Evolutionary conservation across 2,113 vertebrate species (phyloP), one percentile per base, ranked within the genome.

Genomic region (Mugil cephalus): DNA sequence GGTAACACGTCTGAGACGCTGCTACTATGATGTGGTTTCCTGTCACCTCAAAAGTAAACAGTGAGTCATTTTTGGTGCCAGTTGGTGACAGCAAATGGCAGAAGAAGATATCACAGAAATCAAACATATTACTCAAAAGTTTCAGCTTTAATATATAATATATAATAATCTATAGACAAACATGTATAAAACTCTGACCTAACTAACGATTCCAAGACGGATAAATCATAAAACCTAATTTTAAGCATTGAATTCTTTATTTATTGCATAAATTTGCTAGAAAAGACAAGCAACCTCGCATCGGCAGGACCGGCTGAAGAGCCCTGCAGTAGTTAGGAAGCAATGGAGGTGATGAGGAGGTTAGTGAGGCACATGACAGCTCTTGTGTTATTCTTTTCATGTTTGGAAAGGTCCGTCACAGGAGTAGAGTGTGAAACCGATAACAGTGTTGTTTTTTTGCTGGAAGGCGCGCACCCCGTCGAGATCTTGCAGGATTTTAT

Each of bases 351-450:
- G 19, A 40, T 43, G 51, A 65, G 56, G 63, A 77, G 51, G 77
- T 83, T 48, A 65, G 18, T 6, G 1, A 52, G 61, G 45, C 60
- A 46, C 53, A 65, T 77, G 67, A 47, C 45, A 64, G 52, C 50
- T 67, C 75, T 65, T 18, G 2, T 87, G 80, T 87, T 87, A 39
- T 87, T 87, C 64, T 71, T 83, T 69, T 81, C 71, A 78, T 79
- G 73, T 70, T 76, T 72, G 64, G 10, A 55, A 59, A 77, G 50
- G 35, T 48, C 51, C 56, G 79, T 74, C 83, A 61, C 59, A 61
- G 24, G 69, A 74, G 77, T 34, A 61, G 74, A 65, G 74, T 79
- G 80, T 64, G 83, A 85, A 84, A 82, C 35, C 2, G 10, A 55
- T 34, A 54, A 18, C 10, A 40, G 24, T n/a, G 50, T 36, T 69